Base-by-base conservation (phyloP, 2,888 invertebrate species). In the Escarpia spicata region DNA sequence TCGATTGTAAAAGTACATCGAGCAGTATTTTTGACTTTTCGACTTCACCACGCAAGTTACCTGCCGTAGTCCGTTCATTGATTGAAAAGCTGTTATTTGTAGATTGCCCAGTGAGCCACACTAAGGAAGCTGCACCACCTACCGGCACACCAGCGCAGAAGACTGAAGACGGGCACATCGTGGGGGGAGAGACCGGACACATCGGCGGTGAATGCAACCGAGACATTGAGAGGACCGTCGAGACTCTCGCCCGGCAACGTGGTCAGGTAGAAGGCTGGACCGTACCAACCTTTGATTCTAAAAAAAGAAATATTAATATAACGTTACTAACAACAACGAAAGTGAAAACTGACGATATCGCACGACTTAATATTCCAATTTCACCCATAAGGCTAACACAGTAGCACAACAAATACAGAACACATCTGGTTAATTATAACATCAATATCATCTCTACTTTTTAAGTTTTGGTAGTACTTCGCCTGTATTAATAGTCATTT, bases 141-240 rank as follows among this genome's bases (percentile, higher is more conserved):
- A 75, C 75, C 75, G 75, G 75, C 75, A 75, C 75, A 75, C 75
- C 75, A 75, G 75, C 75, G 75, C 75, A 75, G n/a, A 15, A 75
- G 4, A 19, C 75, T 75, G 75, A 75, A 75, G 19, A n/a, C n/a
- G 6, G 75, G 75, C 26, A 75, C 26, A 3, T 75, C 75, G 75
- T 75, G 75, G 19, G 75, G 75, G n/a, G 75, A 6, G 4, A n/a
- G 75, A 75, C 75, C 75, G n/a, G 75, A 26, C 26, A 75, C 75
- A n/a, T 15, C 26, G 75, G 75, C 19, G 19, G 75, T 75, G 75
- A 75, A 75, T n/a, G 26, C 19, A 26, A 75, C 26, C 75, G 75
- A 75, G 75, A 75, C 75, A 75, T 75, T 75, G 75, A 75, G 75
- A 19, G 75, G 75, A 75, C 75, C 75, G 75, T 75, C 75, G 6